Base-by-base conservation (phyloP, 2,113 vertebrate species). In the Seriola dumerili region DNA sequence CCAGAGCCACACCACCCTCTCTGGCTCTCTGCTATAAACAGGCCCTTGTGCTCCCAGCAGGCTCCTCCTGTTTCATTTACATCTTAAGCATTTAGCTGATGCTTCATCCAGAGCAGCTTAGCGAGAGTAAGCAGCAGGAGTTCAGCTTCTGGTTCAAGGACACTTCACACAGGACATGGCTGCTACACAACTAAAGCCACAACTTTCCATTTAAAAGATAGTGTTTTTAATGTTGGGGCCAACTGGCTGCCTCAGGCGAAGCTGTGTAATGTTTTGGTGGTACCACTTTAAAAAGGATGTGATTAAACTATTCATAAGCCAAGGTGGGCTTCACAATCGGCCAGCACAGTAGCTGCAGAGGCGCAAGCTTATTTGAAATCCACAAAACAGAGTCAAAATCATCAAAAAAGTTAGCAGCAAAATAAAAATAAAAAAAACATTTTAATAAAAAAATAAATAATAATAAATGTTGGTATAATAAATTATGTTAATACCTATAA, bases 11-110 rank as follows among this genome's bases (percentile, higher is more conserved):
- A 21, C 65, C 84, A 46, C 13, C 64, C 78, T 80, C 66, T 78
- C 42, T 40, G n/a, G 48, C 44, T 71, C 82, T 34, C 34, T n/a
- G 48, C 57, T 64, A 78, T 66, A 78, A 89, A 88, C 81, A 58
- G 82, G 57, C 80, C 80, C 87, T 89, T 89, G 86, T 91, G 83
- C 83, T 91, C 88, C 72, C 74, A 80, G 89, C 80, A 74, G 73
- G 25, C 77, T 70, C 70, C 81, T 82, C 87, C 79, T 44, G 59
- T 79, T 85, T 78, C 73, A 79, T 85, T 86, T 85, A 75, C 81
- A 85, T 84, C 81, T 64, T 40, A 46, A 71, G 73, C 57, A 34
- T 80, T 80, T 21, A 68, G 76, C 57, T 9, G 74, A 68, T 29
- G 71, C 83, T 79, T 68, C 80, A 65, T 25, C 81, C 81, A 40